Evolutionary conservation across 2,888 invertebrate genomes (phyloP).

Genomic region (Molanna angustata): DNA sequence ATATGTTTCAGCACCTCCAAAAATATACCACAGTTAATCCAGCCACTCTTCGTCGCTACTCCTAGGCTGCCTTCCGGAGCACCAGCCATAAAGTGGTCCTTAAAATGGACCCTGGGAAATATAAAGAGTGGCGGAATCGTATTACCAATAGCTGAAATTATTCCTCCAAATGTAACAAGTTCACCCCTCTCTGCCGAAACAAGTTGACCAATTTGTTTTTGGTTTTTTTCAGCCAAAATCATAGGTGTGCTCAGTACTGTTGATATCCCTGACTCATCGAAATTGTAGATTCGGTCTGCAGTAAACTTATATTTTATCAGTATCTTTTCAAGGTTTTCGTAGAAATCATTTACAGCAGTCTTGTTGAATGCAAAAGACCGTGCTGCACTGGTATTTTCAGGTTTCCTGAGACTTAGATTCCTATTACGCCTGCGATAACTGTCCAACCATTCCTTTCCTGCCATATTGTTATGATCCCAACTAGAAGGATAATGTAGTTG

Average conservation of each 20-base stretch:
- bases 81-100: slow-evolving; percentile 36
- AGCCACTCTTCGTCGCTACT: slow-evolving; percentile 38
- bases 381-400: not conserved
- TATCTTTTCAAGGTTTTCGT: slow-evolving; percentile 5
- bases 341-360: not conserved
- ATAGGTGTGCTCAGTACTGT: slow-evolving; percentile 39
- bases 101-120: slow-evolving; percentile 32
- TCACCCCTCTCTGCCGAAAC: slow-evolving; percentile 37
- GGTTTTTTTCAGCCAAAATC: slow-evolving; percentile 37
- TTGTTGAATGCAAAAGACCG: slow-evolving; percentile 1
- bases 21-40: slow-evolving; percentile 40
- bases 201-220: slow-evolving; percentile 35
- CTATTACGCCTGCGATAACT: not conserved
- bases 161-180: slow-evolving; percentile 34
- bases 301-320: slow-evolving; percentile 26
- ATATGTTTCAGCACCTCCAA: slow-evolving; percentile 39
- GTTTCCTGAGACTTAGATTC: not conserved
- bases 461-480: not conserved
- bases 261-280: slow-evolving; percentile 38
- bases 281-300: slow-evolving; percentile 38
- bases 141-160: slow-evolving; percentile 32
- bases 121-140: slow-evolving; percentile 34
- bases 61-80: slow-evolving; percentile 40
- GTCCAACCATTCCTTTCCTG: slow-evolving; percentile 1
- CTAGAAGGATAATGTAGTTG: too few relatives aligned